These are phyloP conservation scores for Zygaena filipendulae DNA, from an alignment of 2,888 invertebrate genomes.

Conservation along the genomic window DNA sequence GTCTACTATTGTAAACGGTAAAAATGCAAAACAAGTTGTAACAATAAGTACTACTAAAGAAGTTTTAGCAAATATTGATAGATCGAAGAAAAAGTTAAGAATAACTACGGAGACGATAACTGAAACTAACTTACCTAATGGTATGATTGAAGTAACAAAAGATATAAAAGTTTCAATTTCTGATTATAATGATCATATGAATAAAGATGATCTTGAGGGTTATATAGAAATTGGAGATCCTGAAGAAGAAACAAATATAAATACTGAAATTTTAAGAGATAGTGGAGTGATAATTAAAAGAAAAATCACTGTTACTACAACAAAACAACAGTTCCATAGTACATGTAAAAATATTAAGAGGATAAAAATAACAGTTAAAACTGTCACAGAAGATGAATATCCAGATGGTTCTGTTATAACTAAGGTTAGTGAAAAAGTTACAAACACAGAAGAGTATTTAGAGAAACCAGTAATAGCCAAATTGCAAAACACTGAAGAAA, in stretches of 20 bases:
- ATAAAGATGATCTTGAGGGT: slow-evolving; percentile 21
- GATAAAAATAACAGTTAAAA: slow-evolving; percentile 38
- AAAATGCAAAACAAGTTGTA: slow-evolving; percentile 40
- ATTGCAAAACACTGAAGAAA: slow-evolving; percentile 12
- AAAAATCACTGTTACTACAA: slow-evolving; percentile 37
- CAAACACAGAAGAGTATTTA: slow-evolving; percentile 33
- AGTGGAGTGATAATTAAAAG: slow-evolving; percentile 35
- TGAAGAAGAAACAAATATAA: slow-evolving; percentile 27
- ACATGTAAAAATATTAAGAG: slow-evolving; percentile 25
- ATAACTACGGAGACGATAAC: slow-evolving; percentile 48
- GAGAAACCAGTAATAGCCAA: slow-evolving; percentile 13
- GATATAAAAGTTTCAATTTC: slow-evolving; percentile 48
- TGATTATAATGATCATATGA: slow-evolving; percentile 29
- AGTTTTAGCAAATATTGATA: slow-evolving; percentile 34
- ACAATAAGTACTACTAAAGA: slow-evolving; percentile 48
- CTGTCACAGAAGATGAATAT: slow-evolving; percentile 44
- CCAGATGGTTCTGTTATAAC: slow-evolving; percentile 48
- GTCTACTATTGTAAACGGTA: slow-evolving; percentile 32
- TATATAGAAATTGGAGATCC: slow-evolving; percentile 27
- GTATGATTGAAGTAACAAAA: slow-evolving; percentile 48
- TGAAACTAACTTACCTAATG: slow-evolving; percentile 42
- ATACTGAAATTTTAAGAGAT: slow-evolving; percentile 31
- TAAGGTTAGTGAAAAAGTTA: slow-evolving; percentile 48
- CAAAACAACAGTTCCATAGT: slow-evolving; percentile 32
- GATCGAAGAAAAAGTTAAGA: slow-evolving; percentile 42